Evolutionary conservation across 1,140 invertebrate species (phyloP).

Genomic region (Drosophila lini): DNA sequence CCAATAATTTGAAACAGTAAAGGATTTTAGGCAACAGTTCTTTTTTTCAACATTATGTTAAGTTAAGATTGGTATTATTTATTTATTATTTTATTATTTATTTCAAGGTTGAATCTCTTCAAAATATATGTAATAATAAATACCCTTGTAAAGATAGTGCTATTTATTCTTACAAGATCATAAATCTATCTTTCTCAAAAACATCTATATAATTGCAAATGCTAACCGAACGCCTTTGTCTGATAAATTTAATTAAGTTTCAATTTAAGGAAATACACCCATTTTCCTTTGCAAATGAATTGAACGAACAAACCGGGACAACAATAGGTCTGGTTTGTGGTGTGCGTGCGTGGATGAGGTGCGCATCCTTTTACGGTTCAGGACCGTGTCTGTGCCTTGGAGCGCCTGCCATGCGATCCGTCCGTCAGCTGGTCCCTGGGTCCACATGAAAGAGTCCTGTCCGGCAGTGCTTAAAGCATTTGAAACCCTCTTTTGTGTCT

Average conservation of each 20-base stretch:
- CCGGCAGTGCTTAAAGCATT: conserved; percentile 63
- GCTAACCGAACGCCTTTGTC: conserved; percentile 6
- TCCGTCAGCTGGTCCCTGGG: conserved; percentile 16
- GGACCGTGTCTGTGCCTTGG: conserved; percentile 61
- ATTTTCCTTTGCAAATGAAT: conserved; percentile 29
- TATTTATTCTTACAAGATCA: neutral
- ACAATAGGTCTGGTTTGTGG: conserved; percentile 2
- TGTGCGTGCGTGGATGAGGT: conserved; percentile 12
- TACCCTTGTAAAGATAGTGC: neutral
- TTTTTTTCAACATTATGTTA: too few relatives aligned
- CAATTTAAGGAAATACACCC: conserved; percentile 37
- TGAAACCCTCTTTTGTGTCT: conserved; percentile 71
- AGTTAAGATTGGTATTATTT: too few relatives aligned
- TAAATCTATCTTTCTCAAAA: too few relatives aligned
- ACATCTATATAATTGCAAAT: neutral
- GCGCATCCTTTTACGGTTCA: conserved; percentile 46
- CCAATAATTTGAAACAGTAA: neutral
- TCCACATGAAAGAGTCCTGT: conserved; percentile 67
- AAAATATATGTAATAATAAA: neutral
- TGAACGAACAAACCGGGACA: conserved; percentile 33
- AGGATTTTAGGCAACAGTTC: neutral
- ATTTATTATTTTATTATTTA: too few relatives aligned
- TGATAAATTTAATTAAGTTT: conserved; percentile 39
- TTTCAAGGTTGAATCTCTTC: too few relatives aligned
- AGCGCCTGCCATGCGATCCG: conserved; percentile 37